phyloP scores from a whole-genome alignment of 2,113 vertebrate genomes.

The rabbit (Oryctolagus cuniculus) region mOryCun1.1 NC_091434.1:45444001-45444500 shows the following conservation, averaged over 20 bases:
- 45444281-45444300: constrained; percentile 74
- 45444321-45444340: constrained; percentile 42
- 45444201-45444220: constrained; percentile 77
- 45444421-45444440: neutral
- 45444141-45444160: constrained; percentile 62
- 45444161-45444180: constrained; percentile 75
- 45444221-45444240: constrained; percentile 75
- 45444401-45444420: constrained; percentile 28
- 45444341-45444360: neutral
- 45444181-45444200: constrained; percentile 84
- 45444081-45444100: constrained; percentile 58
- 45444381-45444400: constrained; percentile 9
- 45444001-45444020: constrained; percentile 12
- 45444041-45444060: neutral
- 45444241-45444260: constrained; percentile 77
- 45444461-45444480: constrained; percentile 19
- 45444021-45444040: constrained; percentile 39
- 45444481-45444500: neutral
- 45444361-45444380: neutral
- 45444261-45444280: constrained; percentile 77
- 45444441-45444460: neutral
- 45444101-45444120: constrained; percentile 65
- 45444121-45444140: constrained; percentile 68
- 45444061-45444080: constrained; percentile 45
- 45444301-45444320: constrained; percentile 51